Evolutionary conservation across 2,888 invertebrate genomes (phyloP).

Genomic region (Drosophila leonis): DNA sequence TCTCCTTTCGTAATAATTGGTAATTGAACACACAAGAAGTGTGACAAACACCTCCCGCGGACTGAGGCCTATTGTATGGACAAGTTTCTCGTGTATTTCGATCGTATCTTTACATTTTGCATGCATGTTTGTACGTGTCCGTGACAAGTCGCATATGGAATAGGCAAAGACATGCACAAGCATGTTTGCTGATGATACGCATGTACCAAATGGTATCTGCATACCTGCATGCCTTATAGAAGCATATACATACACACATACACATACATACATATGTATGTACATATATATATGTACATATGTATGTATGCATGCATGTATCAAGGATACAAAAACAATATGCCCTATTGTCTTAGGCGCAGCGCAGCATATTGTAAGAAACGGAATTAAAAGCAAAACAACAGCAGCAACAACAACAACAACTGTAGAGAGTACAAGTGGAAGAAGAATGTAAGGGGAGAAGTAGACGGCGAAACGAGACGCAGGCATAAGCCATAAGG

Average conservation of each 20-base stretch:
- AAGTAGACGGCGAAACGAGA: constrained; percentile 31
- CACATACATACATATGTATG: neutral
- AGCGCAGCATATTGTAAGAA: constrained; percentile 45
- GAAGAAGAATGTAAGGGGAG: constrained; percentile 30
- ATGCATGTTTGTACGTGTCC: constrained; percentile 40
- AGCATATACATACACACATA: neutral
- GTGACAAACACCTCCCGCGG: constrained; percentile 12
- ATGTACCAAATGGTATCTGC: constrained; percentile 19
- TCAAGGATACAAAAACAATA: constrained; percentile 41
- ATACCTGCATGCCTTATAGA: constrained; percentile 21
- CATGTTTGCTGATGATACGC: constrained; percentile 25
- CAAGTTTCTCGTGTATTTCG: constrained; percentile 12
- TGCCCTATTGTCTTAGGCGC: constrained; percentile 33
- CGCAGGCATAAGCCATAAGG: constrained; percentile 37
- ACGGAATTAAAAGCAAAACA: constrained; percentile 40
- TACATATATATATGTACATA: neutral
- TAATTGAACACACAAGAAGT: constrained; percentile 5
- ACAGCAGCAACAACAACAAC: constrained; percentile 22
- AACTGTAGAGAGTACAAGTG: constrained; percentile 32
- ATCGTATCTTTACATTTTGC: constrained; percentile 19
- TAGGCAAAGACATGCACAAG: constrained; percentile 36
- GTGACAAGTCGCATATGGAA: constrained; percentile 15
- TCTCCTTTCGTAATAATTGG: neutral
- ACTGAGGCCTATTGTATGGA: constrained; percentile 5
- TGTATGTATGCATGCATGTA: neutral